A percentile compares a stretch with the other conserved stretches of the same genome.
These are phyloP conservation scores for Colossoma macropomum DNA, from an alignment of 2,113 vertebrate genomes.

Conservation along the genomic window DNA sequence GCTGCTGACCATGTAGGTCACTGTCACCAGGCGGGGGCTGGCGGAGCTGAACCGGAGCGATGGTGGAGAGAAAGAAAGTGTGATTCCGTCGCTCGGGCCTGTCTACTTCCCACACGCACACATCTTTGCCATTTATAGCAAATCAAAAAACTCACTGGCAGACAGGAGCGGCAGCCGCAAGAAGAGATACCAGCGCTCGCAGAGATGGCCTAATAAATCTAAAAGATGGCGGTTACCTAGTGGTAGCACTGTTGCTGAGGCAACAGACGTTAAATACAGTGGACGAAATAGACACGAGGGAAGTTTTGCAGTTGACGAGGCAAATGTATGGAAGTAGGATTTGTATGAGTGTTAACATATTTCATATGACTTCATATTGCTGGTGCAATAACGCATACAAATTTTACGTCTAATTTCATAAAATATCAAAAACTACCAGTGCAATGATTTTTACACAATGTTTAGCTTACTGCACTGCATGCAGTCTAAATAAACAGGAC, in stretches of 20 bases:
- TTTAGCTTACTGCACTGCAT: too few relatives aligned
- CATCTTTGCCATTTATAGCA: conserved; percentile 76
- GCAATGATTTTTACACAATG: too few relatives aligned
- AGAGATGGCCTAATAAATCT: conserved; percentile 69
- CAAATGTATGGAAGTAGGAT: too few relatives aligned
- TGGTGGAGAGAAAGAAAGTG: conserved; percentile 72
- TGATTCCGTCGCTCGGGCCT: conserved; percentile 67
- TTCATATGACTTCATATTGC: too few relatives aligned
- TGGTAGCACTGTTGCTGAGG: conserved; percentile 53
- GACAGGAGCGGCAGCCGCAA: background rate
- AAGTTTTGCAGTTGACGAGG: too few relatives aligned
- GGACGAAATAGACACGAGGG: too few relatives aligned
- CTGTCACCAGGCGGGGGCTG: conserved; percentile 90
- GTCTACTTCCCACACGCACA: conserved; percentile 78
- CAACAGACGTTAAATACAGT: conserved; percentile 68
- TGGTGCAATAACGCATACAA: too few relatives aligned
- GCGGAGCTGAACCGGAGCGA: conserved; percentile 79
- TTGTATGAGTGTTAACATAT: too few relatives aligned
- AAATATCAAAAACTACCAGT: too few relatives aligned
- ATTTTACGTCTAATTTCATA: too few relatives aligned
- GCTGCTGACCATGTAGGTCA: conserved; percentile 99
- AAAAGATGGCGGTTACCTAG: conserved; percentile 16
- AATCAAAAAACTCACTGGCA: conserved; percentile 63
- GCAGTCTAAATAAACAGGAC: too few relatives aligned
- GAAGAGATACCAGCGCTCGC: conserved; percentile 52